Evolutionary conservation across 92 coral and sea anemone species (phyloP), one percentile per base, ranked within the genome.

Genomic region (Pocillopora meandrina): DNA sequence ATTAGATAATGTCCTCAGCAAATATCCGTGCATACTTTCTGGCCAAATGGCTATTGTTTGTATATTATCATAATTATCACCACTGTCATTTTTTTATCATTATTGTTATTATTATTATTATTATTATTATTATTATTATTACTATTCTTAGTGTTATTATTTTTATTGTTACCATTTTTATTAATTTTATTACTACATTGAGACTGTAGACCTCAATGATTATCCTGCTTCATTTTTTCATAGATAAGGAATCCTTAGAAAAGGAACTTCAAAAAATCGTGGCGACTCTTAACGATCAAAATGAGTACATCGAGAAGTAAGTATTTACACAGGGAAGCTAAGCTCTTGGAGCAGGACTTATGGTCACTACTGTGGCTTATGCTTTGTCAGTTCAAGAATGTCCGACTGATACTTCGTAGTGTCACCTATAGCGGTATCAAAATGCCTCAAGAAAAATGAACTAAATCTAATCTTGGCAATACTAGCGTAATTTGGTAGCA

Each of bases 271-370:
- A 91, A 76, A 92, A 81, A 42, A 92, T 95, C 72, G 52, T 93
- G 11, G 63, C 79, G 84, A 88, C 96, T 14, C 82, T 95, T 71
- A 93, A 79, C 36, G 82, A 76, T 81, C 98, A 95, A 86, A 94
- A 81, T 72, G 98, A 95, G 20, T 81, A 61, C 21, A 95, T 95
- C 65, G 94, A 90, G 59, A 94, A 89, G 98, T 93, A 84, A 88
- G 90, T 35, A 18, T n/a, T 6, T 3, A 34, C 56, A 35, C 74
- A 33, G 71, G 42, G 16, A 10, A 1, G 15, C 47, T 55, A 68
- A 34, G 19, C 12, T 68, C 55, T 2, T 31, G 72, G 14, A 68
- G 14, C 26, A 19, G 23, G 18, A 26, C 2, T 11, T 64, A 4
- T 1, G 23, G 31, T 26, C 31, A 10, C 23, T 64, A 3, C 68